A percentile compares a stretch with the other conserved stretches of the same genome.
phyloP scores from a whole-genome alignment of 1,140 invertebrate genomes.

The Drosophila hydei region DNA sequence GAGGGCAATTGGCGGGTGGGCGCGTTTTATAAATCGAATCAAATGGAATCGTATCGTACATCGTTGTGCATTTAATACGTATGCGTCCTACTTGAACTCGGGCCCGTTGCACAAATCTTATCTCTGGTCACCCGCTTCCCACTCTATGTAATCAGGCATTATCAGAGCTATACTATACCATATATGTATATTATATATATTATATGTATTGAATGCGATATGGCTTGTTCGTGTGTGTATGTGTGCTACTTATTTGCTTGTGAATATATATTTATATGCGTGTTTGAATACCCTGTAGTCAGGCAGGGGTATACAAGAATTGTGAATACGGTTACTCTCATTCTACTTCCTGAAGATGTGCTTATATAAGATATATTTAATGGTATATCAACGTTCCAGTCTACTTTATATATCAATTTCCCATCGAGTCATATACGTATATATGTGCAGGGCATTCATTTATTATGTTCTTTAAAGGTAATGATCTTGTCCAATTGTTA shows the following conservation, averaged over 20 bases:
- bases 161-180: conserved; percentile 32
- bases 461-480: too few species aligned
- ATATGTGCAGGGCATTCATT: too few species aligned
- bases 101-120: conserved; percentile 73
- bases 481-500: too few species aligned
- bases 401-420: too few species aligned
- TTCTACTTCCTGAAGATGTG: too few species aligned
- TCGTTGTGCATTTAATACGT: conserved; percentile 31
- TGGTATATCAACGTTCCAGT: too few species aligned
- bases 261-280: background rate
- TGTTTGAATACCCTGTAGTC: conserved; percentile 2
- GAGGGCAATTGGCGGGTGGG: background rate
- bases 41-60: conserved; percentile 32
- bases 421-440: too few species aligned
- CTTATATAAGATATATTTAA: too few species aligned
- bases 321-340: too few species aligned
- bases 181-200: conserved; percentile 4
- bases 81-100: conserved; percentile 66
- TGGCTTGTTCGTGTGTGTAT: background rate
- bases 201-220: conserved; percentile 20
- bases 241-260: conserved; percentile 34
- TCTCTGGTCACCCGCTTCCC: conserved; percentile 49
- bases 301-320: background rate
- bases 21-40: conserved; percentile 22
- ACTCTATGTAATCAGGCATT: conserved; percentile 48